Percentiles rank a stretch among this genome's conserved stretches.
phyloP scores from a whole-genome alignment of 2,888 invertebrate species.

The Amblyjoppa proteus region DNA sequence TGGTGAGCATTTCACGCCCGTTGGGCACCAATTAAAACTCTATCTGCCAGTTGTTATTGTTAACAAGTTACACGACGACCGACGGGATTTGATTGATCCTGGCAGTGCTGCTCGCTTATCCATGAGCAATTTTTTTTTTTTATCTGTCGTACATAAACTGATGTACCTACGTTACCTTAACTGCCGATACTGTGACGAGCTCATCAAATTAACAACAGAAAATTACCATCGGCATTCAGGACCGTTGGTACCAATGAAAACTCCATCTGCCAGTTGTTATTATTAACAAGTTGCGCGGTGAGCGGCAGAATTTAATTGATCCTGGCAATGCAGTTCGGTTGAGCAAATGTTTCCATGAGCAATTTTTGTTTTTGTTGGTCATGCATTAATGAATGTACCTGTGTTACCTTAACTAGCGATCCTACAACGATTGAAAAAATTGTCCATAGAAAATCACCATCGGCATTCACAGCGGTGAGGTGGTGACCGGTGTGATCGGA shows the following conservation, averaged over 20 bases:
- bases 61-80: background rate
- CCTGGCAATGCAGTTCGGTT: conserved; percentile 79
- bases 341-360: background rate
- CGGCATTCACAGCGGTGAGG: conserved; percentile 97
- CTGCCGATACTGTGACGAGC: too few relatives aligned
- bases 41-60: background rate
- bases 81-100: background rate
- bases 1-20: conserved; percentile 88
- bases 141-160: background rate
- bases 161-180: too few relatives aligned
- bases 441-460: conserved; percentile 93
- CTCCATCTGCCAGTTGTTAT: background rate
- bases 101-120: too few relatives aligned
- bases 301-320: background rate
- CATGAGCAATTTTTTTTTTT: background rate
- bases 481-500: conserved; percentile 97
- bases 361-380: background rate
- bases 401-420: too few relatives aligned
- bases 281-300: background rate
- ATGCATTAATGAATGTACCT: background rate
- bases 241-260: conserved; percentile 9
- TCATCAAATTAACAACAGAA: conserved; percentile 86
- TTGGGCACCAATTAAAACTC: conserved; percentile 5
- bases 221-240: conserved; percentile 93
- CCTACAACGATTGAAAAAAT: too few relatives aligned